Evolutionary conservation across 2,888 invertebrate species (phyloP), one percentile per base, ranked within the genome.

Genomic region (Synanthedon myopaeformis): DNA sequence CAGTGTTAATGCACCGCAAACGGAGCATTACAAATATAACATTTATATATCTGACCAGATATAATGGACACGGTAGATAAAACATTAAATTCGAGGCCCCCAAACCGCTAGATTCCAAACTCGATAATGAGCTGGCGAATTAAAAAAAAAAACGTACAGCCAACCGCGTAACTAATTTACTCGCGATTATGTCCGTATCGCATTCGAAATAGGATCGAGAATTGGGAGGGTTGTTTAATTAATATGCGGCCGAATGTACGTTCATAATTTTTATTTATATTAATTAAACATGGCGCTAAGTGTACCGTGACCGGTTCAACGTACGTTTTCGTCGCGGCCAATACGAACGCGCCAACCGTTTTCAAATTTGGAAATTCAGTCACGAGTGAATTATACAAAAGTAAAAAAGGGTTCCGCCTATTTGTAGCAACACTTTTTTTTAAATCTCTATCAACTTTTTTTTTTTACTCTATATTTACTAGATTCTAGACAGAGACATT

Each of bases 231-330:
- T 10, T 12, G 45, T n/a, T 45, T 13, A 45, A 14, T 45, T 13
- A 45, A 10, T 45, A 45, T 45, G 45, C 45, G 45, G 45, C 14
- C 13, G 45, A 45, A 14, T 45, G 45, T 45, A 45, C 74, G 74
- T 78, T 77, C 74, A 72, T 78, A 63, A 63, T 67, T 74, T 74
- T 78, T 74, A 76, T 79, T 73, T 76, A 78, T 80, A 80, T 81
- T 82, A 82, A 82, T 84, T 82, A 82, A 82, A 78, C 72, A 72
- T 65, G 61, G 59, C 54, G 68, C 62, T 71, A 79, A 84, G 79
- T 83, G 82, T 82, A 83, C 82, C 76, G 74, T 73, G 80, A 71
- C 82, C 69, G 71, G 82, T 75, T 79, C 74, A 72, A 76, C 70
- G 81, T 61, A 72, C 80, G 70, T 66, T 69, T 72, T 72, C 61